phyloP scores from a whole-genome alignment of 2,797 vertebrate genomes.

The Betta splendens region DNA sequence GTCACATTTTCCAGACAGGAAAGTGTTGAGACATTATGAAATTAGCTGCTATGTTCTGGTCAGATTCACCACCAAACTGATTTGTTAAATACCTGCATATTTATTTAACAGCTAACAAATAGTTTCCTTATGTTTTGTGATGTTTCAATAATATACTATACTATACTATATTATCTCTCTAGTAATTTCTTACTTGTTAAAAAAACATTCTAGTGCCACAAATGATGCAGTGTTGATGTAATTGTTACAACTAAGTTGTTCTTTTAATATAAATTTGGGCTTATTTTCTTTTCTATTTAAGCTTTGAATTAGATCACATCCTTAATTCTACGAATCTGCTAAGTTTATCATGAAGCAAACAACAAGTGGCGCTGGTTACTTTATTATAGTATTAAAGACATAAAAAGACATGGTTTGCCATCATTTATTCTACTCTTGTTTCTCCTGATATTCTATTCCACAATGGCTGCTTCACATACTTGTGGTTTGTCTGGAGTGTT shows the following conservation, averaged over 20 bases:
- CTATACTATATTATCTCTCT: no score
- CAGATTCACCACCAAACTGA: background rate
- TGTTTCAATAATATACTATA: no score
- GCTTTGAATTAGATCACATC: background rate
- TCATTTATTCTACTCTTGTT: background rate
- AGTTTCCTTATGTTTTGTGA: no score
- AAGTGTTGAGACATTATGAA: background rate
- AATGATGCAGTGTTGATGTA: no score
- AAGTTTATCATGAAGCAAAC: conserved; percentile 7
- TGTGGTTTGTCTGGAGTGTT: conserved; percentile 91
- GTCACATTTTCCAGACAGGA: background rate
- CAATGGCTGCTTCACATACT: conserved; percentile 59
- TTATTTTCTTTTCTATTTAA: background rate
- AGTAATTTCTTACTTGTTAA: no score
- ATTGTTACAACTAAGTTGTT: no score
- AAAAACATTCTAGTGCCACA: no score
- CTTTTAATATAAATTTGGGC: background rate
- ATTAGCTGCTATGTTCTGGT: background rate
- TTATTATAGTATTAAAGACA: background rate
- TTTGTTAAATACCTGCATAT: background rate
- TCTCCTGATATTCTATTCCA: conserved; percentile 38
- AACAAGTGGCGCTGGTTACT: conserved; percentile 6
- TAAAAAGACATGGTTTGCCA: background rate
- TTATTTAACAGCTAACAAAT: background rate
- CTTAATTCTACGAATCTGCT: background rate